A percentile compares a stretch with the other conserved stretches of the same genome.
Conservation (phyloP, 2,797 vertebrate genomes). For the Chiroxiphia lanceolata region DNA sequence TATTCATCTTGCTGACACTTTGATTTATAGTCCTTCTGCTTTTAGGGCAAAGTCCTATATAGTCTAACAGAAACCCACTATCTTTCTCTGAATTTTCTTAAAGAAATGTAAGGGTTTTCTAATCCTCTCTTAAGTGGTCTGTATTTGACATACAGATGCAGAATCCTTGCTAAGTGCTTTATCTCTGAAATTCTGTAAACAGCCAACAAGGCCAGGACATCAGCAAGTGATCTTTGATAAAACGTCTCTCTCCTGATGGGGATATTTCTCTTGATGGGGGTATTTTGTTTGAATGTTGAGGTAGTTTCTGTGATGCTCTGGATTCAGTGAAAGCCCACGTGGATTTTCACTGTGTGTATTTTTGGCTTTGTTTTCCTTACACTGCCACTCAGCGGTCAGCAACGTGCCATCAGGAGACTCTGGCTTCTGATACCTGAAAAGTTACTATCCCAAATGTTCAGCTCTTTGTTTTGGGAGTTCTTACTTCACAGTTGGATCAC, state of each 20-base stretch:
- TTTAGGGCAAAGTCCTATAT: not conserved
- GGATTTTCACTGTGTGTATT: not conserved
- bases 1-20: not conserved
- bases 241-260: not conserved
- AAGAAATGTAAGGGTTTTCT: not conserved
- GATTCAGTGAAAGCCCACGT: not conserved
- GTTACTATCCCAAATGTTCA: not conserved
- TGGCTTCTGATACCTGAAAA: not conserved
- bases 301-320: not conserved
- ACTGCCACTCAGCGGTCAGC: not conserved
- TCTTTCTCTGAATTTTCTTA: not conserved
- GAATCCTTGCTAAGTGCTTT: not conserved
- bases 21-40: not conserved
- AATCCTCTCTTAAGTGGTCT: not conserved
- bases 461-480: not conserved
- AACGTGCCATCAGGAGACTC: not conserved
- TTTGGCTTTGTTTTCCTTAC: constrained; percentile 13
- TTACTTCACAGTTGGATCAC: not conserved
- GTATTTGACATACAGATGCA: not conserved
- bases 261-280: not conserved
- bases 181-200: not conserved
- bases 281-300: not conserved
- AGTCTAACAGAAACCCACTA: not conserved
- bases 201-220: not conserved
- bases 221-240: not conserved